Base-by-base conservation (phyloP, 2,888 invertebrate genomes). In the Caenorhabditis zanzibari region DNA sequence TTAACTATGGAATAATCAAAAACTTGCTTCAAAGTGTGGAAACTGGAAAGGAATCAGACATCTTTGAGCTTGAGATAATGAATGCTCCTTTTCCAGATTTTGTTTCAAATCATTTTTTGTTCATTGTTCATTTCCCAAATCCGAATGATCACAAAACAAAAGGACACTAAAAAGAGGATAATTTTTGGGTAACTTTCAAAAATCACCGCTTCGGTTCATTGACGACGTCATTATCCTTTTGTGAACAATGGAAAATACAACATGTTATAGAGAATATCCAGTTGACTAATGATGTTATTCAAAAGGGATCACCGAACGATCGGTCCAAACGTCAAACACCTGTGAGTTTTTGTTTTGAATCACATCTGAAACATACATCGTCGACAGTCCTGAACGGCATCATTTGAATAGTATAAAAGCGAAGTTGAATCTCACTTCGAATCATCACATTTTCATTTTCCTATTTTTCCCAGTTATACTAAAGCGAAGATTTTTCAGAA, bases 351-450 rank as follows among this genome's bases (percentile, higher is more conserved):
- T 61, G 61, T 73, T 73, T 26, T 59, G 59, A 10, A 38, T 24
- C n/a, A 52, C 0, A 22, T 6, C 49, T 14, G 19, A 28, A 69
- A 24, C 38, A 69, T 24, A 41, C 44, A 58, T 71, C 58, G 26
- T 16, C n/a, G 24, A 71, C 28, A 47, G 58, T n/a, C 26, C 16
- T 52, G 52, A 73, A 52, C 73, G 73, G 59, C 38, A 52, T 38
- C 63, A 52, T 61, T 63, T 24, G 38, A 41, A 73, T 52, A 9
- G 61, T 73, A 73, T 73, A 73, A 73, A 73, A 73, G 22, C 4
- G 49, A 10, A 22, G 32, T 32, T 22, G 19, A 28, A 61, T 44
- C 28, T 1, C 26, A 47, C 12, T 22, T 14, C 24, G 22, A 63
- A 32, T 0, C 14, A 47, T n/a, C 49, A 28, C 44, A 28, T 28